Conservation (phyloP, 2,888 invertebrate genomes). For the Thereva nobilitata region DNA sequence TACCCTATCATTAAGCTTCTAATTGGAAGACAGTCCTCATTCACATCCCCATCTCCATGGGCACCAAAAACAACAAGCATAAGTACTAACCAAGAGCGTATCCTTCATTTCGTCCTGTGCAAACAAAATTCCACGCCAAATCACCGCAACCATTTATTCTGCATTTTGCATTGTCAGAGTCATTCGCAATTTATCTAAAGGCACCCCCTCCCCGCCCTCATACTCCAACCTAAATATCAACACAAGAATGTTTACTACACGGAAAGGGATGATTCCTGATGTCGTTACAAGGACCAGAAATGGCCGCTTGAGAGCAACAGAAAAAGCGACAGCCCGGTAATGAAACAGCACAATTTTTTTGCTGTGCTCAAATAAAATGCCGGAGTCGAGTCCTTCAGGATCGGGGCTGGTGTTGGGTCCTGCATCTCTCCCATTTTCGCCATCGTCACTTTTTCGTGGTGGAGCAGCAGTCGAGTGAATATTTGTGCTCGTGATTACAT, state of each 20-base stretch:
- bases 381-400: conserved; percentile 2
- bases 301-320: conserved; percentile 24
- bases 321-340: conserved; percentile 14
- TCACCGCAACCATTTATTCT: conserved; percentile 12
- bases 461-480: conserved; percentile 13
- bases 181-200: too few relatives aligned
- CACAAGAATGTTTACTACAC: conserved; percentile 1
- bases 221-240: background rate
- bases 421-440: background rate
- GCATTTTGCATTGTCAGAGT: conserved; percentile 25
- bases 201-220: background rate
- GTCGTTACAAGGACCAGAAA: conserved; percentile 23
- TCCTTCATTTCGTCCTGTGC: too few relatives aligned
- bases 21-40: too few relatives aligned
- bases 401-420: background rate
- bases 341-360: conserved; percentile 20
- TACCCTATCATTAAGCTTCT: too few relatives aligned
- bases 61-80: too few relatives aligned
- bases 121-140: background rate
- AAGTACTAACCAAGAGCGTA: too few relatives aligned
- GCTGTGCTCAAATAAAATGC: conserved; percentile 17
- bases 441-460: conserved; percentile 20
- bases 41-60: too few relatives aligned
- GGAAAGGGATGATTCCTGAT: conserved; percentile 28
- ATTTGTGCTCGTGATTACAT: conserved; percentile 40